A percentile compares a stretch with the other conserved stretches of the same genome.
These are phyloP conservation scores for Pachyuromys duprasi DNA, from an alignment of 2,797 vertebrate species.

Conservation along the genomic window DNA sequence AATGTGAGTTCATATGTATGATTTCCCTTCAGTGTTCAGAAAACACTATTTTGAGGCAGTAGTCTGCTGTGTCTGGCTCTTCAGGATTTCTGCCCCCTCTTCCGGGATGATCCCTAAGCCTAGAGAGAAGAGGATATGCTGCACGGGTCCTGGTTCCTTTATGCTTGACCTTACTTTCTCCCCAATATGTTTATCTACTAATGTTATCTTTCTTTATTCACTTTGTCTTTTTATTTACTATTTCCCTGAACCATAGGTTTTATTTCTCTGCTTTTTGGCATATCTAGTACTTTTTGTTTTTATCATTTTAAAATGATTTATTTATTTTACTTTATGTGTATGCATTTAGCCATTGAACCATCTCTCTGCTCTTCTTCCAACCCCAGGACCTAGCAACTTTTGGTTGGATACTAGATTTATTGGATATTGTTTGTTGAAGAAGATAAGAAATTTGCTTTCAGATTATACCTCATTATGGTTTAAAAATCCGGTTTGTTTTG, in stretches of 20 bases:
- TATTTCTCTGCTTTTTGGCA: neutral
- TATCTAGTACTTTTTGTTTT: neutral
- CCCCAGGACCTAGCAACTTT: neutral
- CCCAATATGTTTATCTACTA: neutral
- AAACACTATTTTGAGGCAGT: neutral
- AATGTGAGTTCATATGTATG: neutral
- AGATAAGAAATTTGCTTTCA: neutral
- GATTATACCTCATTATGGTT: neutral
- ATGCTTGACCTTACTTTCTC: neutral
- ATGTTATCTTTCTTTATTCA: neutral
- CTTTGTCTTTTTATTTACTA: neutral
- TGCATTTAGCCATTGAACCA: neutral
- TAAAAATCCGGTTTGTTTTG: neutral
- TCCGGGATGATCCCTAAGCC: neutral
- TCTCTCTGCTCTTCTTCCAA: neutral
- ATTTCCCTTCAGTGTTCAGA: neutral
- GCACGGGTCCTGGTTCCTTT: neutral
- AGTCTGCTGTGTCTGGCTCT: neutral
- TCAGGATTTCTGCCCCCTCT: neutral
- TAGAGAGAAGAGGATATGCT: neutral
- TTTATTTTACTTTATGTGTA: neutral
- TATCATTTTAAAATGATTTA: neutral
- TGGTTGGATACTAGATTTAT: neutral
- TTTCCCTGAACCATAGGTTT: neutral
- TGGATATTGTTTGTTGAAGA: neutral